A percentile compares a stretch with the other conserved stretches of the same genome.
phyloP scores from a whole-genome alignment of 2,113 vertebrate species.

The Phycodurus eques region DNA sequence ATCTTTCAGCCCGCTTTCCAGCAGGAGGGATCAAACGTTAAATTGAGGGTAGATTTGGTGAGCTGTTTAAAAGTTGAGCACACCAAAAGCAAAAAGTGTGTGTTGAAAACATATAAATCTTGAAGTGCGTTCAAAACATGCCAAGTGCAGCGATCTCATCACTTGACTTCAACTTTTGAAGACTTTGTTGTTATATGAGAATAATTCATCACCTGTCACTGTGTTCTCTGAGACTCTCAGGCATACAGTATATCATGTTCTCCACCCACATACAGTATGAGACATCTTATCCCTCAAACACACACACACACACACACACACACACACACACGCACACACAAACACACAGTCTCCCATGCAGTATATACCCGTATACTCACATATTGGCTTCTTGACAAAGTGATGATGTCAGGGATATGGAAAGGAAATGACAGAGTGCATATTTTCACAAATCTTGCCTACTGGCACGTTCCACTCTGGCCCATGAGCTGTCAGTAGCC shows the following conservation, averaged over 20 bases:
- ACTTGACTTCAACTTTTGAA: conserved; percentile 33
- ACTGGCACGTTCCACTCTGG: conserved; percentile 63
- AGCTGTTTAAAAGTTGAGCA: conserved; percentile 48
- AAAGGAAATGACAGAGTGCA: conserved; percentile 71
- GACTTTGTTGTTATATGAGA: conserved; percentile 35
- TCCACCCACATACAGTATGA: conserved; percentile 36
- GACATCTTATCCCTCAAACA: conserved; percentile 39
- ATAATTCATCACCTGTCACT: conserved; percentile 27
- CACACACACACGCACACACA: conserved; percentile 11
- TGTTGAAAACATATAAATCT: conserved; percentile 35
- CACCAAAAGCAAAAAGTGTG: conserved; percentile 32
- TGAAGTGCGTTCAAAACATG: conserved; percentile 36
- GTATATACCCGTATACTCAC: conserved; percentile 18
- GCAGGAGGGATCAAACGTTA: conserved; percentile 65
- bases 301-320: conserved; percentile 13
- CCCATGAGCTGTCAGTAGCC: conserved; percentile 70
- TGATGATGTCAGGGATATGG: conserved; percentile 65
- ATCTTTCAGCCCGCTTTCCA: conserved; percentile 63
- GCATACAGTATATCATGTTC: conserved; percentile 31
- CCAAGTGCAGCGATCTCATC: conserved; percentile 43
- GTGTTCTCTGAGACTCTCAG: conserved; percentile 19
- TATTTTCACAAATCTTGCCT: conserved; percentile 73
- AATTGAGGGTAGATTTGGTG: conserved; percentile 47
- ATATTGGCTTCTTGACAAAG: conserved; percentile 56
- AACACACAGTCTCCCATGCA: conserved; percentile 21